Conservation (phyloP, 1,140 invertebrate genomes). For the Habropoda laboriosa region DNA sequence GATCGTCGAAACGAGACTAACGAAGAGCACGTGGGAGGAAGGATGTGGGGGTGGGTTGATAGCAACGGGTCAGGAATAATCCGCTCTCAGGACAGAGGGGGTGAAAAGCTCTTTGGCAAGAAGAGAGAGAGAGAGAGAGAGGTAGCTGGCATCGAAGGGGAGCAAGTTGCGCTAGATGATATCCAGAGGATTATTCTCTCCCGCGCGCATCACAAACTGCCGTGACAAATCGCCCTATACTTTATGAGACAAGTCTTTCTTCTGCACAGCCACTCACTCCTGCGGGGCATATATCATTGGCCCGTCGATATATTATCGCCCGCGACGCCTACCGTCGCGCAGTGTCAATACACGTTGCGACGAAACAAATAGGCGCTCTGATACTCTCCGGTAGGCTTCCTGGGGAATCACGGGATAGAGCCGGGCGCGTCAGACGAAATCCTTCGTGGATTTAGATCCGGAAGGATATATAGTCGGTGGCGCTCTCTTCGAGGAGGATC, state of each 20-base stretch:
- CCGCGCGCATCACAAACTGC: constrained; percentile 75
- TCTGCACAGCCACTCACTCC: constrained; percentile 70
- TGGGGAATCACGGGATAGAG: constrained; percentile 41
- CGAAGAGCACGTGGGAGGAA: constrained; percentile 58
- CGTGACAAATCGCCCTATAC: constrained; percentile 76
- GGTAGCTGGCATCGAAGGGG: constrained; percentile 37
- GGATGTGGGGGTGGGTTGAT: background rate
- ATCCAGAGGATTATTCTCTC: constrained; percentile 78
- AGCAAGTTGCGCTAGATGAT: constrained; percentile 70
- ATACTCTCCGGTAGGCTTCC: background rate
- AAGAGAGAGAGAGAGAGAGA: background rate
- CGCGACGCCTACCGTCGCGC: constrained; percentile 69
- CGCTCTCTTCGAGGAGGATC: constrained; percentile 29
- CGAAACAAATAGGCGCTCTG: constrained; percentile 63
- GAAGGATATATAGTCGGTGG: constrained; percentile 59
- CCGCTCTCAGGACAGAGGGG: constrained; percentile 59
- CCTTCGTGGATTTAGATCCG: constrained; percentile 60
- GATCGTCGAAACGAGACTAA: constrained; percentile 57
- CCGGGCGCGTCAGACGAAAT: constrained; percentile 59
- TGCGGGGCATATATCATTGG: constrained; percentile 74
- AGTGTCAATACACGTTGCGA: constrained; percentile 70
- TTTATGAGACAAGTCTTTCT: constrained; percentile 75
- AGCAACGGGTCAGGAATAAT: constrained; percentile 59
- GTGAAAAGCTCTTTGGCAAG: constrained; percentile 40
- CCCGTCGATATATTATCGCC: constrained; percentile 76